A percentile compares a stretch with the other conserved stretches of the same genome.
Evolutionary conservation across 2,797 vertebrate species (phyloP).

Genomic region (Microctenopoma steveboyesi): DNA sequence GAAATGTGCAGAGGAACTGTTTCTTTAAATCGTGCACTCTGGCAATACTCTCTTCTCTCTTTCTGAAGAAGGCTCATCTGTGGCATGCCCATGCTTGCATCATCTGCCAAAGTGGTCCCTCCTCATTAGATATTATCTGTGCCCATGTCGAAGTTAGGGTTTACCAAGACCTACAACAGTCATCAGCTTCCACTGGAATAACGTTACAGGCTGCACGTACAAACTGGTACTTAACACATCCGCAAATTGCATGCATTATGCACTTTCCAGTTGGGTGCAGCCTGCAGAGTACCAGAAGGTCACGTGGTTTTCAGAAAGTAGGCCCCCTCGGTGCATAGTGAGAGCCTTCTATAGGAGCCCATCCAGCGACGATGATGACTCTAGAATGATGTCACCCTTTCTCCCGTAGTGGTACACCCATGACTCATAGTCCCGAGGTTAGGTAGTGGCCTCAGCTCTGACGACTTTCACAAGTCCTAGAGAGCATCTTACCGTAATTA

Average conservation of each 20-base stretch:
- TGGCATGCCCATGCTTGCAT: slow-evolving; percentile 55
- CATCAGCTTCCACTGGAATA: slow-evolving; percentile 12
- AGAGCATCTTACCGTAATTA: slow-evolving; percentile 13
- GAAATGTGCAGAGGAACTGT: not conserved
- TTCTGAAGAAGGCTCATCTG: not conserved
- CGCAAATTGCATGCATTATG: slow-evolving; percentile 61
- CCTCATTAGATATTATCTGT: slow-evolving; percentile 20
- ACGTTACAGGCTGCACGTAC: slow-evolving; percentile 31
- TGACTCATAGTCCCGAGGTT: slow-evolving; percentile 85
- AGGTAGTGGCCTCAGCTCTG: slow-evolving; percentile 66
- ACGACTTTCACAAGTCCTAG: slow-evolving; percentile 49
- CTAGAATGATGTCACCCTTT: slow-evolving; percentile 83
- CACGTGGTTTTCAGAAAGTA: slow-evolving; percentile 78
- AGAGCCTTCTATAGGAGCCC: slow-evolving; percentile 71
- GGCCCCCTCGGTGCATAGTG: slow-evolving; percentile 65
- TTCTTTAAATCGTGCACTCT: not conserved
- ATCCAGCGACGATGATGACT: slow-evolving; percentile 72
- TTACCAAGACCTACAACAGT: slow-evolving; percentile 1
- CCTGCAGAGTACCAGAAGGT: slow-evolving; percentile 74
- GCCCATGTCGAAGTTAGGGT: not conserved
- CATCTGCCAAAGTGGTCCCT: slow-evolving; percentile 24
- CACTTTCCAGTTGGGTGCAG: slow-evolving; percentile 72
- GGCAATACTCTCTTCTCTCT: not conserved
- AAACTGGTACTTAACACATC: slow-evolving; percentile 43
- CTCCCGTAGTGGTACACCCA: slow-evolving; percentile 63